Evolutionary conservation across 1,140 invertebrate species (phyloP).

Genomic region (Aphis gossypii): DNA sequence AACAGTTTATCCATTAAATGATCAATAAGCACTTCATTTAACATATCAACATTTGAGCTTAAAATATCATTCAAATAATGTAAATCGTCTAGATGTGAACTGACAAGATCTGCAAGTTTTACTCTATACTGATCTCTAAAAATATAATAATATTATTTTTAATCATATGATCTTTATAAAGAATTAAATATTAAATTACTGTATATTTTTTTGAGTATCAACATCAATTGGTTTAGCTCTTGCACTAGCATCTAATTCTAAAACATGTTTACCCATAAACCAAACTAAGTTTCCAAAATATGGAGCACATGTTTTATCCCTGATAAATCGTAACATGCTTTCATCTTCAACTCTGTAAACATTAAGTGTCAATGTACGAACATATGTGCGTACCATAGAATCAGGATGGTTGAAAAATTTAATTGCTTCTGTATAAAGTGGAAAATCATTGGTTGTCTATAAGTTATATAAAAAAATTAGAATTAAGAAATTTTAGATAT

Average conservation of each 20-base stretch:
- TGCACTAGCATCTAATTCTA: conserved; percentile 94
- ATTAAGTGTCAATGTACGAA: conserved; percentile 95
- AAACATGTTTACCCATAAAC: conserved; percentile 98
- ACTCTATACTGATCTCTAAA: conserved; percentile 58
- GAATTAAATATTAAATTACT: conserved; percentile 17
- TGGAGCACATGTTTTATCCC: conserved; percentile 92
- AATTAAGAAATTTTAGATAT: not conserved
- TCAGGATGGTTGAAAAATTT: conserved; percentile 99
- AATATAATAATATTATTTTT: conserved; percentile 64
- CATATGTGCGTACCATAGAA: conserved; percentile 98
- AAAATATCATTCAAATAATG: conserved; percentile 99
- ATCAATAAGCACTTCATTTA: conserved; percentile 95
- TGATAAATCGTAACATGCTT: conserved; percentile 94
- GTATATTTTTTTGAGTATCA: conserved; percentile 84
- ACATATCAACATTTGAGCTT: conserved; percentile 86
- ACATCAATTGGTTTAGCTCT: conserved; percentile 68
- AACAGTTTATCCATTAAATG: conserved; percentile 92
- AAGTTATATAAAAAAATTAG: conserved; percentile 16
- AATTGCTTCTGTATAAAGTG: conserved; percentile 97
- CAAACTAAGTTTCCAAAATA: conserved; percentile 99
- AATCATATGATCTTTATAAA: not conserved
- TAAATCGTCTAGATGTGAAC: conserved; percentile 96
- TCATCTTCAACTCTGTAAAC: conserved; percentile 95
- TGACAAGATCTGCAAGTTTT: conserved; percentile 87
- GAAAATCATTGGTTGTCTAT: conserved; percentile 98